A percentile compares a stretch with the other conserved stretches of the same genome.
Evolutionary conservation across 1,140 invertebrate species (phyloP).

Genomic region (Cylas formicarius): DNA sequence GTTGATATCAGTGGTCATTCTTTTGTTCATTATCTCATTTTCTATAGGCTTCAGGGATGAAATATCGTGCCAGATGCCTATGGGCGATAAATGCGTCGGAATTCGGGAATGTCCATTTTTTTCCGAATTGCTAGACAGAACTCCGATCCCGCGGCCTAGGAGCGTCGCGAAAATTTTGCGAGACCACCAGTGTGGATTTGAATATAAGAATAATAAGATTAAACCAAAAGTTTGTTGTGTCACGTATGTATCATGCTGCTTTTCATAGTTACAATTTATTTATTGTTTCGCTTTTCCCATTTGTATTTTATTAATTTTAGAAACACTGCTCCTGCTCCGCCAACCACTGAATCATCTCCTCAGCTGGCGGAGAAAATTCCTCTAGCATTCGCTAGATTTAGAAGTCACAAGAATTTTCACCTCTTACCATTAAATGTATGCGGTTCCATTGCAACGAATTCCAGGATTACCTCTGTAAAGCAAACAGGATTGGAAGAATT

Average conservation of each 20-base stretch:
- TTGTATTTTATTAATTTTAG: too few relatives aligned
- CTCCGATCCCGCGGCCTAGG: constrained; percentile 29
- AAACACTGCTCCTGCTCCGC: too few relatives aligned
- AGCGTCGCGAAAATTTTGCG: constrained; percentile 26
- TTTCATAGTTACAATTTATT: too few relatives aligned
- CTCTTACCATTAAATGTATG: constrained; percentile 33
- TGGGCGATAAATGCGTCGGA: constrained; percentile 33
- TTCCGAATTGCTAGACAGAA: constrained; percentile 26
- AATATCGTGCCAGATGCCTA: too few relatives aligned
- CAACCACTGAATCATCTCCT: too few relatives aligned
- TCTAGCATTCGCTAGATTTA: too few relatives aligned
- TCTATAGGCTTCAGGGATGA: too few relatives aligned
- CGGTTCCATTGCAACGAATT: constrained; percentile 36
- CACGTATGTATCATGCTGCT: constrained; percentile 2
- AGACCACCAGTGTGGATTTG: constrained; percentile 29
- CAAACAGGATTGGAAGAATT: constrained; percentile 45
- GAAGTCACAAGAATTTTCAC: constrained; percentile 25
- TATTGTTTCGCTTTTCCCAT: too few relatives aligned
- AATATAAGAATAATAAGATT: too few relatives aligned
- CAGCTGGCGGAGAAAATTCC: too few relatives aligned
- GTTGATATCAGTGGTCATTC: too few relatives aligned
- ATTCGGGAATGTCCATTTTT: constrained; percentile 32
- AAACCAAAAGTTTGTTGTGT: constrained; percentile 30
- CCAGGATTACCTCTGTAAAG: constrained; percentile 46
- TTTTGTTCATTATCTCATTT: too few relatives aligned